phyloP scores from a whole-genome alignment of 2,797 vertebrate genomes.

The Ctenochaetus hawaiiensis region DNA sequence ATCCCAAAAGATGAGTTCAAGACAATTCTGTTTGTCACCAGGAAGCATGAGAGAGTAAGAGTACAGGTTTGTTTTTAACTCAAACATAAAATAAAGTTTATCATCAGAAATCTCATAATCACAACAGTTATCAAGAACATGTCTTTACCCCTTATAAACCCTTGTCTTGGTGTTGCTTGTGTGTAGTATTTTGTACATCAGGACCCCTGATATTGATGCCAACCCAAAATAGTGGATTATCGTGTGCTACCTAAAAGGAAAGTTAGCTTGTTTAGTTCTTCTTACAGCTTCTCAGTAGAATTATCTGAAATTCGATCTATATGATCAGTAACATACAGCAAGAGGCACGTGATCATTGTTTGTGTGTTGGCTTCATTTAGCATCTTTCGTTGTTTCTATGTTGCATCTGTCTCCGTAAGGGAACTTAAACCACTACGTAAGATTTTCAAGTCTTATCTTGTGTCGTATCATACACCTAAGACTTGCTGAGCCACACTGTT shows the following conservation, averaged over 20 bases:
- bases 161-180: background rate
- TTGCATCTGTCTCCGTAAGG: background rate
- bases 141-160: background rate
- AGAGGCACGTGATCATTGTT: background rate
- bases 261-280: conserved; percentile 47
- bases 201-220: background rate
- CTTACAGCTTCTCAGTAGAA: no score
- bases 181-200: background rate
- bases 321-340: background rate
- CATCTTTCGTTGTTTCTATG: background rate
- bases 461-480: conserved; percentile 45
- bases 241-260: conserved; percentile 63
- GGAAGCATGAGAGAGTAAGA: conserved; percentile 10
- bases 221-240: background rate
- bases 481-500: conserved; percentile 55
- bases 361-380: conserved; percentile 13
- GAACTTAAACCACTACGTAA: conserved; percentile 18
- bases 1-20: conserved; percentile 14
- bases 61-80: background rate
- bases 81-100: background rate
- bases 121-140: background rate
- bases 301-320: background rate
- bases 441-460: conserved; percentile 58
- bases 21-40: conserved; percentile 9
- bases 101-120: conserved; percentile 3